Base-by-base conservation (phyloP, 2,797 vertebrate genomes). In the Avahi laniger region DNA sequence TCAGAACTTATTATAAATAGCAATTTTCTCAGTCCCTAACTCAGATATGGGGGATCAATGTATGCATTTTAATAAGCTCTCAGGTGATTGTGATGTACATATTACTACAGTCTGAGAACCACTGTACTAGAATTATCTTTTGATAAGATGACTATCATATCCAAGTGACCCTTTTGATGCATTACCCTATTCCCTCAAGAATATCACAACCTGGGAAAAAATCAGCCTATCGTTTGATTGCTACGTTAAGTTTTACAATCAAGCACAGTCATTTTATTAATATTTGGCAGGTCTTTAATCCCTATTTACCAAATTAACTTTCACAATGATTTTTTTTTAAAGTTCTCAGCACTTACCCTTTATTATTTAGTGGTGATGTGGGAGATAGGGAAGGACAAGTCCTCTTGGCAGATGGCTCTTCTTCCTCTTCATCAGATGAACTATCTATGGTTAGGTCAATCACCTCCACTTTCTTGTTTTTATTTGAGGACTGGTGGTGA, bases 361-460 rank as follows among this genome's bases (percentile, higher is more conserved):
- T 99, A 97, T 98, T 99, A 97, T 98, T 98, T 9, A 99, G 98
- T 0, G 99, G 99, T 0, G 99, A 99, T 2, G 99, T 98, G 13
- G 99, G 99, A 43, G 99, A 99, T 41, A 99, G 97, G 4, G 99
- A 99, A 81, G 99, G 99, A 86, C 99, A 99, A 69, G 98, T 98
- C 97, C 99, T 99, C 98, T 99, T 99, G 54, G 99, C 98, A 5
- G 99, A 99, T 0, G 99, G 99, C 57, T 99, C 99, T 30, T 99
- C 99, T 5, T 99, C 99, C 67, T 99, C 99, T 3, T 99, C 99
- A 0, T 99, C 99, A 0, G 99, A 99, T 3, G 99, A 99, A 98
- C 99, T 99, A 98, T 99, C 99, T 72, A 99, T 98, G 41, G 99
- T 99, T 98, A 99, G 97, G 98, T 99, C 99, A 72, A 99, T 99